A percentile compares a stretch with the other conserved stretches of the same genome.
Conservation (phyloP, 2,888 invertebrate species). For the Zygaena filipendulae region DNA sequence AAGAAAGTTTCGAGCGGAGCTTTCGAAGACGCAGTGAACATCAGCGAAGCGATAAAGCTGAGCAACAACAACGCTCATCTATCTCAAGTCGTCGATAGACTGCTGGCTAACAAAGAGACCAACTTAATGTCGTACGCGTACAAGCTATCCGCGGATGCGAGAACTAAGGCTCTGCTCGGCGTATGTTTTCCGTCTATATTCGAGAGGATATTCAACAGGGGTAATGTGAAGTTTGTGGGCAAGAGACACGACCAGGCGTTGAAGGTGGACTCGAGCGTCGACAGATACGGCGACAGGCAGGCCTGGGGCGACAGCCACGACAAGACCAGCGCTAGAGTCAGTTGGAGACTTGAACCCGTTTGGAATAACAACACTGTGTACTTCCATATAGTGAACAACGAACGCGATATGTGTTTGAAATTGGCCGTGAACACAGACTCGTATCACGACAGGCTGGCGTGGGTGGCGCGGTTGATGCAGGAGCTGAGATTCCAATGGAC, state of each 20-base stretch:
- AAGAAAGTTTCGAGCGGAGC: constrained; percentile 15
- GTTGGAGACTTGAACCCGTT: constrained; percentile 24
- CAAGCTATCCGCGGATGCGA: too few species aligned
- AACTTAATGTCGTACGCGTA: constrained; percentile 21
- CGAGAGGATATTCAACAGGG: constrained; percentile 19
- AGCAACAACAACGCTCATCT: constrained; percentile 14
- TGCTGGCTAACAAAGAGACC: constrained; percentile 16
- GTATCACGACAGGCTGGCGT: constrained; percentile 21
- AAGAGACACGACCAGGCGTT: constrained; percentile 19
- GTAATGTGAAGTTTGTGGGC: constrained; percentile 21
- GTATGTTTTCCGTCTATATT: constrained; percentile 22
- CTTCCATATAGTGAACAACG: constrained; percentile 23
- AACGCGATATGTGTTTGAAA: constrained; percentile 22
- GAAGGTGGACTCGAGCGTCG: constrained; percentile 18
- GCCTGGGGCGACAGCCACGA: constrained; percentile 22
- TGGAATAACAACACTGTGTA: constrained; percentile 19
- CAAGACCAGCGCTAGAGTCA: constrained; percentile 16
- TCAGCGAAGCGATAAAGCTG: constrained; percentile 18
- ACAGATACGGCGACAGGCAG: constrained; percentile 16
- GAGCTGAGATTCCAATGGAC: constrained; percentile 19
- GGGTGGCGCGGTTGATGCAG: constrained; percentile 16
- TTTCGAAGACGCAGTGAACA: constrained; percentile 21
- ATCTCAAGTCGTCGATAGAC: constrained; percentile 16
- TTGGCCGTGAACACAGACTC: constrained; percentile 18
- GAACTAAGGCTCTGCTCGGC: too few species aligned